A percentile compares a stretch with the other conserved stretches of the same genome.
Evolutionary conservation across 2,113 vertebrate genomes (phyloP).

Genomic region (Climacteris rufus): DNA sequence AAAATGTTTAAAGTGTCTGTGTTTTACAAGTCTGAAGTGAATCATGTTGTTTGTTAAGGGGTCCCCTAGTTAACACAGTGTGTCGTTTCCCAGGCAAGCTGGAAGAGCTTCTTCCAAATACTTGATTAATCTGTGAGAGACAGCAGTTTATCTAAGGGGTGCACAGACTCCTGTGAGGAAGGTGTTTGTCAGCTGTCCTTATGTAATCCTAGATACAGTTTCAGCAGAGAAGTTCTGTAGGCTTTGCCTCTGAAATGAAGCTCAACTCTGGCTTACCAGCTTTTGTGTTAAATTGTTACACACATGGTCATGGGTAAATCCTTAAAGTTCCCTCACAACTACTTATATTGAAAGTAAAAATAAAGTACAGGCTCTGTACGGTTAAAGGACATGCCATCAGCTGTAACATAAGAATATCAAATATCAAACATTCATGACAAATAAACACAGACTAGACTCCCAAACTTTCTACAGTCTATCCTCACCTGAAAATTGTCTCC

Average conservation of each 20-base stretch:
- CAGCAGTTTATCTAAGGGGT: background rate
- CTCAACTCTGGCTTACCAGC: background rate
- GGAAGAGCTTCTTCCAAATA: background rate
- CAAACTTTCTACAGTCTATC: background rate
- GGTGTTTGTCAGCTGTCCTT: conserved; percentile 35
- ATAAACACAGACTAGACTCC: background rate
- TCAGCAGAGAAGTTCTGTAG: background rate
- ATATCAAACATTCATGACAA: background rate
- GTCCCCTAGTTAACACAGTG: background rate
- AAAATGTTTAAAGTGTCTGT: background rate
- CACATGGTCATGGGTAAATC: background rate
- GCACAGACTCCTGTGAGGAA: background rate
- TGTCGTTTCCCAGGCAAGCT: background rate
- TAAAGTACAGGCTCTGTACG: background rate
- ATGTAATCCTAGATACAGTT: background rate
- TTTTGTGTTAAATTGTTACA: background rate
- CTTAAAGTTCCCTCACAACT: background rate
- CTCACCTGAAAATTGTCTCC: background rate
- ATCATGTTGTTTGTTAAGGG: background rate
- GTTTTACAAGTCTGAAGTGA: background rate
- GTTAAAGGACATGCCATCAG: background rate
- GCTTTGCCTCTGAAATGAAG: background rate
- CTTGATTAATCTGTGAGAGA: conserved; percentile 12
- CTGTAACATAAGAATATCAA: background rate
- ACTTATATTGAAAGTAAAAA: background rate